Evolutionary conservation across 2,113 vertebrate species (phyloP).

Genomic region (Psephotus haematonotus): DNA sequence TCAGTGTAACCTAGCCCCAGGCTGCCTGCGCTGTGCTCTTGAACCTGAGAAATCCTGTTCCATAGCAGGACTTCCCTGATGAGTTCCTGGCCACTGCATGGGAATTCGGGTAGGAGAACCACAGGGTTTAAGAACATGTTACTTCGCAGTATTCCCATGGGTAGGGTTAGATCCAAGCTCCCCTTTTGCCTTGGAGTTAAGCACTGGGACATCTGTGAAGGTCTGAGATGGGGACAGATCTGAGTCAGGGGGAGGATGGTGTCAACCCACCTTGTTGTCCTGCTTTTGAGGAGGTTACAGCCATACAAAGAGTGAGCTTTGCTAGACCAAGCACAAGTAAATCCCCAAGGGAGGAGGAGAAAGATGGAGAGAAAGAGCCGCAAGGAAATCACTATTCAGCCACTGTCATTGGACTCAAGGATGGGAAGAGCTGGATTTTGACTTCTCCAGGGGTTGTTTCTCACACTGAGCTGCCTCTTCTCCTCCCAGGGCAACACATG

Average conservation of each 20-base stretch:
- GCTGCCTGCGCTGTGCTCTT: fast-evolving
- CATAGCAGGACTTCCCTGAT: fast-evolving
- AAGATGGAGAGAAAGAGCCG: background rate
- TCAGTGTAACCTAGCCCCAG: background rate
- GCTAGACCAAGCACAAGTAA: background rate
- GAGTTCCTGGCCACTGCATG: too few species aligned
- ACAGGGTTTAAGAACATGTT: background rate
- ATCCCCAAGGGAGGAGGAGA: background rate
- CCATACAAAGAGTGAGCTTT: background rate
- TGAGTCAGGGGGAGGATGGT: background rate
- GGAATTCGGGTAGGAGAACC: background rate
- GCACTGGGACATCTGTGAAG: background rate
- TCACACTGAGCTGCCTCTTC: background rate
- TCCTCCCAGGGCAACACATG: background rate
- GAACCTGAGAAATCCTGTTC: background rate
- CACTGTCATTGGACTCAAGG: fast-evolving
- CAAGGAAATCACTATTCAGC: background rate
- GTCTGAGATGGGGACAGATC: background rate
- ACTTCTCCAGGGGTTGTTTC: background rate
- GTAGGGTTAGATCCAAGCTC: background rate
- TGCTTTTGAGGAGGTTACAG: background rate
- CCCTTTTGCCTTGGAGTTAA: background rate
- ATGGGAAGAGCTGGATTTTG: background rate
- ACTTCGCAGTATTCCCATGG: background rate
- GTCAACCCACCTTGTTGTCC: background rate